phyloP scores from a whole-genome alignment of 2,888 invertebrate genomes.

The Oligia fasciuncula region DNA sequence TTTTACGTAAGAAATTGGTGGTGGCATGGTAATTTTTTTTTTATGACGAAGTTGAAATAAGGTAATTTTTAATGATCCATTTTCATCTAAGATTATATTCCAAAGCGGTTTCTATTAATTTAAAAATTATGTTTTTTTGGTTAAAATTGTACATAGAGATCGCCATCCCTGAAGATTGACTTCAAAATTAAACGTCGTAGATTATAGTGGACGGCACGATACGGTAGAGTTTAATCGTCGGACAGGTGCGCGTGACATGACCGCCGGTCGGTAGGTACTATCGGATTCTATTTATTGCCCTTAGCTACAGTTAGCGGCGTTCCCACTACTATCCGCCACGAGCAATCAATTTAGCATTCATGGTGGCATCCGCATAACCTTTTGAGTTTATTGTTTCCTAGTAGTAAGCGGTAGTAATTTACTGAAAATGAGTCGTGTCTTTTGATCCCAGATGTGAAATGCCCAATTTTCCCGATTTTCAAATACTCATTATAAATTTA shows the following conservation, averaged over 20 bases:
- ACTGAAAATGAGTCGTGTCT: background rate
- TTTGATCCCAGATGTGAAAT: background rate
- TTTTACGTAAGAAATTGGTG: background rate
- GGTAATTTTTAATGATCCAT: background rate
- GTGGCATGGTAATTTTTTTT: background rate
- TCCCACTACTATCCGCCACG: constrained; percentile 46
- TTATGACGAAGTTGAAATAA: background rate
- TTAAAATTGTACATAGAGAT: background rate
- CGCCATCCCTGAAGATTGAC: constrained; percentile 69
- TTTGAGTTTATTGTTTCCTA: constrained; percentile 21
- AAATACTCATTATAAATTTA: background rate
- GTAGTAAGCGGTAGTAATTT: background rate
- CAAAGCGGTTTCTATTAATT: background rate
- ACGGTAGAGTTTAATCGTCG: constrained; percentile 80
- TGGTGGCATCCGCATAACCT: constrained; percentile 8
- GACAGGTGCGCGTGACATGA: constrained; percentile 84
- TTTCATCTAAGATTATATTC: background rate
- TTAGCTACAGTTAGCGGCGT: constrained; percentile 64
- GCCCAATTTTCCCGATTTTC: background rate
- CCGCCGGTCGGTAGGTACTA: constrained; percentile 64
- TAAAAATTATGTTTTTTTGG: no score
- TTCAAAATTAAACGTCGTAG: constrained; percentile 76
- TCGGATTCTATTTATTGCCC: constrained; percentile 81
- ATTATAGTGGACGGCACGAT: constrained; percentile 73
- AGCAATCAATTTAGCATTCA: constrained; percentile 49